Base-by-base conservation (phyloP, 2,888 invertebrate species). In the Xestoiulus laeticollis region DNA sequence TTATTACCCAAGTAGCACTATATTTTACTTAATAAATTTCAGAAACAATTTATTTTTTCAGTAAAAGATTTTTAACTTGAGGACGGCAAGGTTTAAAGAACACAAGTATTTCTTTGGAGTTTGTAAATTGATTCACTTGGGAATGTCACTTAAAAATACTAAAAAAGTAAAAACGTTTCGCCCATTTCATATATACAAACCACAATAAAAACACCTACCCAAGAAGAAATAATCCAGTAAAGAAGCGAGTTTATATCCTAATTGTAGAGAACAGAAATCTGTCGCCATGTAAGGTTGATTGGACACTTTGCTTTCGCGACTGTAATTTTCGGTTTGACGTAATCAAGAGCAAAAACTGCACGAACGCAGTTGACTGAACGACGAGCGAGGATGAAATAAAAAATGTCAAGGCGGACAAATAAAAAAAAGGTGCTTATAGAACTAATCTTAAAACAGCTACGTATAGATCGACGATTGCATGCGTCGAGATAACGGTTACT, bases 371-470 rank as follows among this genome's bases (percentile, higher is more conserved):
- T 78, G 78, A 78, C 78, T 14, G 78, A 2, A 10, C 30, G 30
- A 30, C 78, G 30, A 30, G 14, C 78, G 12, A 78, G 1, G 14
- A 1, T 12, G 14, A 12, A 78, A 78, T 78, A 78, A 38, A n/a
- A n/a, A 78, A 14, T 78, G 78, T 78, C 78, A 78, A 78, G 78
- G 78, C 30, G 78, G 48, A 14, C 26, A 14, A 30, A 78, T n/a
- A n/a, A 10, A 78, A 12, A 59, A 68, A 68, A 78, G 30, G 78
- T 14, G 10, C 78, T 78, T 12, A 78, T 30, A 22, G 78, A 78
- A 78, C 26, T 78, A 78, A 78, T 78, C 78, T 78, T 78, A 59
- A n/a, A 78, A 78, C 12, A 30, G 30, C 30, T 78, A 78, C 78
- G 78, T 48, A 43, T 43, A 48, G 48, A 48, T 78, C 78, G 14